These are phyloP conservation scores for Platyrinchus mystaceus DNA, from an alignment of 2,797 vertebrate genomes.

Conservation along the genomic window DNA sequence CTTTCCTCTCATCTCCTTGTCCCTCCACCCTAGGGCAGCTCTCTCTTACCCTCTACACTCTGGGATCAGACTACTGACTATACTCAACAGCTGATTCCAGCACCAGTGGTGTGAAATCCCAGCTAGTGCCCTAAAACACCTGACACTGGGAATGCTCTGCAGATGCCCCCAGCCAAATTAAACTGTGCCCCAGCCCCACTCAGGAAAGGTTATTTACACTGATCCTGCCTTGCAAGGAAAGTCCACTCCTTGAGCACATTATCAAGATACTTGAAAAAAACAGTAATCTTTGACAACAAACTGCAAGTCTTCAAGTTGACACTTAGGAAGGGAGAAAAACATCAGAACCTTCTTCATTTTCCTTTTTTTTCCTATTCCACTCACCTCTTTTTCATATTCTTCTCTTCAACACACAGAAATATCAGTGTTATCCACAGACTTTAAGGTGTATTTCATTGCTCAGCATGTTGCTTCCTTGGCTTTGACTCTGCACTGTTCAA, in stretches of 20 bases:
- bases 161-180: background rate
- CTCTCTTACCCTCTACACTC: background rate
- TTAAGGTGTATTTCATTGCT: background rate
- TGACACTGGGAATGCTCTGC: background rate
- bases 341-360: background rate
- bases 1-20: background rate
- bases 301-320: background rate
- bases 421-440: background rate
- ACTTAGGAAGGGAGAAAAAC: background rate
- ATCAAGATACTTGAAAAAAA: background rate
- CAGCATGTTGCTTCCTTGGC: background rate
- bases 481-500: background rate
- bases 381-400: background rate
- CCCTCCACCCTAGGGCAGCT: background rate
- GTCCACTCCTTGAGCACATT: background rate
- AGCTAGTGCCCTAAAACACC: fast-evolving
- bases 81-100: background rate
- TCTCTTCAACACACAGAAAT: background rate
- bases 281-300: background rate
- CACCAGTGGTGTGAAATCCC: background rate
- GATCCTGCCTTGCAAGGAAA: background rate
- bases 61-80: background rate
- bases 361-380: background rate
- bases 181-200: background rate
- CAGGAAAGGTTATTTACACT: background rate